phyloP scores from a whole-genome alignment of 2,888 invertebrate genomes.

The Gortyna flavago region DNA sequence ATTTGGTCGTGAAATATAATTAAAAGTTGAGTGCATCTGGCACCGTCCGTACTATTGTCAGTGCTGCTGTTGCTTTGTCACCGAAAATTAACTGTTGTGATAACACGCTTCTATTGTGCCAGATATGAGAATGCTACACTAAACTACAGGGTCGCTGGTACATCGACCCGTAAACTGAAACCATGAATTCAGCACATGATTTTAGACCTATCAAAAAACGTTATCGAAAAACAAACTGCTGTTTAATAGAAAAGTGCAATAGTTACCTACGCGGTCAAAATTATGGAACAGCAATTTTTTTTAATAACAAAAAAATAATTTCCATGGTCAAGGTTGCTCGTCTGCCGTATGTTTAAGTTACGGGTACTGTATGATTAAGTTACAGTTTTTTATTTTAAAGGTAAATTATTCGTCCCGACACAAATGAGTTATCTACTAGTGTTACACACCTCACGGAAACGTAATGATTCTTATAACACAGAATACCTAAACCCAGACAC shows the following conservation, averaged over 20 bases:
- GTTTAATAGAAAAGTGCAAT: no score
- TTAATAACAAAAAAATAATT: no score
- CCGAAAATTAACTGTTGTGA: conserved; percentile 12
- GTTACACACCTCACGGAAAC: background rate
- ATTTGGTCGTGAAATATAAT: conserved; percentile 10
- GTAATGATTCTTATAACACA: background rate
- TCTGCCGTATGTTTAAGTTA: background rate
- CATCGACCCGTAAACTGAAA: no score
- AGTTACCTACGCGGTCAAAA: no score
- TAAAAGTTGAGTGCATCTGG: conserved; percentile 31
- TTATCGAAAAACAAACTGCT: no score
- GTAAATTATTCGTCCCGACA: no score
- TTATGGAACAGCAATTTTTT: no score
- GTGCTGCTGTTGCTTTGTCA: conserved; percentile 14
- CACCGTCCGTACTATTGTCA: conserved; percentile 17
- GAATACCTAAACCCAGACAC: background rate
- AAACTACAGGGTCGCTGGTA: background rate
- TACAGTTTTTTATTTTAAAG: background rate
- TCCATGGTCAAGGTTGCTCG: no score
- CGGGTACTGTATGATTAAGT: no score
- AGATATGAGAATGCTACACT: background rate
- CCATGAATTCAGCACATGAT: no score
- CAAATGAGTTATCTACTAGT: background rate
- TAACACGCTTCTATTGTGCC: conserved; percentile 10
- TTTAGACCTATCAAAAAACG: no score